A percentile compares a stretch with the other conserved stretches of the same genome.
Conservation (phyloP, 1,140 invertebrate genomes). For the Anastrepha obliqua region DNA sequence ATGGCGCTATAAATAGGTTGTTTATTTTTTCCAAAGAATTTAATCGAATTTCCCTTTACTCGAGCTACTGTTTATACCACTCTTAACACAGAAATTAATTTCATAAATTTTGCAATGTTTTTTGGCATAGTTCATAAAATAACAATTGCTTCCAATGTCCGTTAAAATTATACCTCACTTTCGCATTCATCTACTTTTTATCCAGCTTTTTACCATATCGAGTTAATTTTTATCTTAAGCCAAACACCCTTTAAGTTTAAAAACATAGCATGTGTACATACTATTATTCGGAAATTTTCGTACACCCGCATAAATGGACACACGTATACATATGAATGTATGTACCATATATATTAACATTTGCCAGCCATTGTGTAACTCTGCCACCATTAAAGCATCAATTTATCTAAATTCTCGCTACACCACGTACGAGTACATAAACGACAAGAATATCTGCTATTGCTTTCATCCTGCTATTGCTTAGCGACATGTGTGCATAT, state of each 20-base stretch:
- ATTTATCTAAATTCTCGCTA: constrained; percentile 39
- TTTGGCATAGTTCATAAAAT: no score
- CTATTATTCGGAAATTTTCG: constrained; percentile 34
- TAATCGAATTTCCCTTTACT: no score
- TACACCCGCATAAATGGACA: constrained; percentile 12
- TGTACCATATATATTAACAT: background rate
- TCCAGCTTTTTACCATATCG: no score
- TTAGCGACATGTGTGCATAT: constrained; percentile 10
- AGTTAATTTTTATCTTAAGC: background rate
- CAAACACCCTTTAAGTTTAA: constrained; percentile 3
- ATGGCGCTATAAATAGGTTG: no score
- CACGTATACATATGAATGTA: background rate
- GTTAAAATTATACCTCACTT: no score
- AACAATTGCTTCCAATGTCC: no score
- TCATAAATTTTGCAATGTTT: no score
- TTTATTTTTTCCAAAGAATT: no score
- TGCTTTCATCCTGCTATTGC: constrained; percentile 15
- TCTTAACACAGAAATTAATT: no score
- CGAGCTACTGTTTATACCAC: no score
- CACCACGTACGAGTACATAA: constrained; percentile 40
- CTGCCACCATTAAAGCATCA: constrained; percentile 45
- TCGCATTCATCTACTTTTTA: no score
- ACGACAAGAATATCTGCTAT: constrained; percentile 17
- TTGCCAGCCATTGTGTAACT: constrained; percentile 35
- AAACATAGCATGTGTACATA: background rate